Percentiles rank a stretch among this genome's conserved stretches.
Conservation (phyloP, 1,140 invertebrate species). For the Drosophila gunungcola region DNA sequence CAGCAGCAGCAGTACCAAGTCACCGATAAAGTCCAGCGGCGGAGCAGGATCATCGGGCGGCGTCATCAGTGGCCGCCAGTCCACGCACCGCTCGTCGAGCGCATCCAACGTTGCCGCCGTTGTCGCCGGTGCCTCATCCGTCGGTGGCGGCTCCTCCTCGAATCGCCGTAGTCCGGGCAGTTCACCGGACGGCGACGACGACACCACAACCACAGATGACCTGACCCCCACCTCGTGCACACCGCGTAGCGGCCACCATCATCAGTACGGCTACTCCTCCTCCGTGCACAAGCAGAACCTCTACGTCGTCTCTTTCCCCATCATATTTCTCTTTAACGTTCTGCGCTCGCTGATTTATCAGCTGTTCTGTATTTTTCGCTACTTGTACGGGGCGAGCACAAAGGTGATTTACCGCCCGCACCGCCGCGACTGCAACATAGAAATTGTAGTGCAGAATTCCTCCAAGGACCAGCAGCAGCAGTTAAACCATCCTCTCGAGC, state of each 20-base stretch:
- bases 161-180: slow-evolving; percentile 73
- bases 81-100: slow-evolving; percentile 71
- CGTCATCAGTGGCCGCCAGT: slow-evolving; percentile 58
- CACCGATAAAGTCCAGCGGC: slow-evolving; percentile 67
- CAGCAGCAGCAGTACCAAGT: slow-evolving; percentile 80
- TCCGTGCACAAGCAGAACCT: slow-evolving; percentile 94
- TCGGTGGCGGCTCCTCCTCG: slow-evolving; percentile 41
- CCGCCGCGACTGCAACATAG: slow-evolving; percentile 87
- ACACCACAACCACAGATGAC: slow-evolving; percentile 77
- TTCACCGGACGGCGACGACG: slow-evolving; percentile 76
- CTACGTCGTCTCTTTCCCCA: slow-evolving; percentile 93
- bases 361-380: slow-evolving; percentile 93
- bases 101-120: slow-evolving; percentile 52
- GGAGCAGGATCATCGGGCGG: slow-evolving; percentile 36
- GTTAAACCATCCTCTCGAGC: slow-evolving; percentile 50
- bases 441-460: slow-evolving; percentile 86
- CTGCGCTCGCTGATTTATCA: slow-evolving; percentile 92
- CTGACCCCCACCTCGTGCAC: slow-evolving; percentile 67
- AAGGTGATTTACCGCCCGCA: slow-evolving; percentile 88
- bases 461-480: slow-evolving; percentile 65
- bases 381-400: slow-evolving; percentile 91
- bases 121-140: slow-evolving; percentile 14
- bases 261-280: slow-evolving; percentile 30
- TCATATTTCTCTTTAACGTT: slow-evolving; percentile 93
- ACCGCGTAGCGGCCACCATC: slow-evolving; percentile 43